Percentiles rank a stretch among this genome's conserved stretches.
These are phyloP conservation scores for Perodicticus potto DNA, from an alignment of 2,797 vertebrate genomes.

Conservation along the genomic window DNA sequence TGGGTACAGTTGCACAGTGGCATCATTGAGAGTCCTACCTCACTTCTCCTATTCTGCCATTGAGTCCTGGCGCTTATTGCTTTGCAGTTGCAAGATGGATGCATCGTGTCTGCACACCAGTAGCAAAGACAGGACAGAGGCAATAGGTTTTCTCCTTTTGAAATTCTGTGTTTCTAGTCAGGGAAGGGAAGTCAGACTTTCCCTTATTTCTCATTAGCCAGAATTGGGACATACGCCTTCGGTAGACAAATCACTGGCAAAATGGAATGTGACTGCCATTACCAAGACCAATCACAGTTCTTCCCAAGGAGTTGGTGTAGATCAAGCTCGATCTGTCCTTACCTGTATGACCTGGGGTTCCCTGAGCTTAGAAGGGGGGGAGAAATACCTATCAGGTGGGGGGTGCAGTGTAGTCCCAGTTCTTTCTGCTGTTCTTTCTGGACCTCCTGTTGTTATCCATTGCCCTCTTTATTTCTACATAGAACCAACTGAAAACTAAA, in stretches of 20 bases:
- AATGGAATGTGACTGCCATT: background rate
- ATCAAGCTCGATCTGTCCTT: background rate
- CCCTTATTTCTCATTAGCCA: conserved; percentile 17
- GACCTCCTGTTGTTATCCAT: background rate
- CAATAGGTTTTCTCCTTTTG: conserved; percentile 15
- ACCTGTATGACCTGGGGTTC: background rate
- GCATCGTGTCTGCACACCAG: background rate
- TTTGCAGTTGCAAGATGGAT: background rate
- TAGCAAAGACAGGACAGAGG: background rate
- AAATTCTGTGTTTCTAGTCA: background rate
- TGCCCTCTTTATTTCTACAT: background rate
- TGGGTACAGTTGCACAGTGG: background rate
- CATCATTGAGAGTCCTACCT: background rate
- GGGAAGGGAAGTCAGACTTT: background rate
- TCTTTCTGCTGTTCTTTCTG: background rate
- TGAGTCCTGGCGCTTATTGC: background rate
- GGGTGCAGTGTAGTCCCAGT: background rate
- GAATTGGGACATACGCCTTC: background rate
- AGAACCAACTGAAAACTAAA: background rate
- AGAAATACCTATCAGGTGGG: background rate
- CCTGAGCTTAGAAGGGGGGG: background rate
- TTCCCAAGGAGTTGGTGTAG: background rate
- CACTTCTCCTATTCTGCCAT: background rate
- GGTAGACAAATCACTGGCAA: background rate
- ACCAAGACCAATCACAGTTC: background rate